These are phyloP conservation scores for Trematocara nigrifrons DNA, from an alignment of 2,113 vertebrate species.

Conservation along the genomic window DNA sequence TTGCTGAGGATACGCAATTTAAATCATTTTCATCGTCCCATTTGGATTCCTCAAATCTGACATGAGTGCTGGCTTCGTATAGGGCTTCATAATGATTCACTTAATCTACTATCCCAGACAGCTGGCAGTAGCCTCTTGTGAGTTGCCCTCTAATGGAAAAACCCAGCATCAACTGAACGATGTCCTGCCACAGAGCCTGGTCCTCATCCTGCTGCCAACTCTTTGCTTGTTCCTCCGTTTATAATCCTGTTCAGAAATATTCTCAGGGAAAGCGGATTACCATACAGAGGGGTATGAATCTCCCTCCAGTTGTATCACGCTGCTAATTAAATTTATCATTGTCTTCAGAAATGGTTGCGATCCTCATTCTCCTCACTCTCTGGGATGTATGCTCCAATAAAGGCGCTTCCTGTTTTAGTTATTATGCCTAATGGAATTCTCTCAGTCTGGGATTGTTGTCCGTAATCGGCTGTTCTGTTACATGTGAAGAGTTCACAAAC, in stretches of 20 bases:
- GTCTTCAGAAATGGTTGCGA: constrained; percentile 46
- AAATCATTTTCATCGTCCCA: not conserved
- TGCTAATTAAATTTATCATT: constrained; percentile 71
- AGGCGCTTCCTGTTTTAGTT: constrained; percentile 41
- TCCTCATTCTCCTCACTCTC: constrained; percentile 18
- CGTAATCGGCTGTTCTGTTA: not conserved
- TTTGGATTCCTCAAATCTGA: not conserved
- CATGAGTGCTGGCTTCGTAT: not conserved
- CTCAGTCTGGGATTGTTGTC: constrained; percentile 22
- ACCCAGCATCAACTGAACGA: not conserved
- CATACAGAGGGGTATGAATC: constrained; percentile 32
- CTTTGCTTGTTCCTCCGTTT: constrained; percentile 6
- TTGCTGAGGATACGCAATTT: not conserved
- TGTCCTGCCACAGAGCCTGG: not conserved
- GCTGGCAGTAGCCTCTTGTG: not conserved
- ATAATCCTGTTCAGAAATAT: constrained; percentile 65
- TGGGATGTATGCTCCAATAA: constrained; percentile 31
- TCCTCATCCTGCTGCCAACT: not conserved
- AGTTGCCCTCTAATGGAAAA: not conserved
- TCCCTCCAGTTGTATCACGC: constrained; percentile 38
- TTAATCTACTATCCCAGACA: not conserved
- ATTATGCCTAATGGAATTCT: constrained; percentile 59
- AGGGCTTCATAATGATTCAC: not conserved
- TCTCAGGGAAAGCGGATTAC: constrained; percentile 59
- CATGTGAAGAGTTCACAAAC: not conserved